Base-by-base conservation (phyloP, 2,888 invertebrate species). In the Tetragonisca angustula region DNA sequence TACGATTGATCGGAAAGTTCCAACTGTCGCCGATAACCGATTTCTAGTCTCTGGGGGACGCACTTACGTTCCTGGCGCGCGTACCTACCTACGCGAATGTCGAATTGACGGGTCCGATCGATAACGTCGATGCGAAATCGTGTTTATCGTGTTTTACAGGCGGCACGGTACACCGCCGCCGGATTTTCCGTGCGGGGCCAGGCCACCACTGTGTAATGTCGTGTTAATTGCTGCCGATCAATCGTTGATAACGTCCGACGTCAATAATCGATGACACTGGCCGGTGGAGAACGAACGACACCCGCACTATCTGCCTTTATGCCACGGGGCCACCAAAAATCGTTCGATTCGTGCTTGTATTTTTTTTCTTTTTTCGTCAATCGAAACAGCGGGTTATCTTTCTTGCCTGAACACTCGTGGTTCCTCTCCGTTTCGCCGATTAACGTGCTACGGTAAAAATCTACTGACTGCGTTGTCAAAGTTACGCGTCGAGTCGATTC, bases 11-110 rank as follows among this genome's bases (percentile, higher is more conserved):
- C 79, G 81, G 62, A 56, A 81, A 86, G 78, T 86, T 76, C 73
- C 77, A 49, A 68, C 80, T 84, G 86, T 83, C 76, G 75, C 83
- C 43, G 88, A 89, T 89, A 89, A 86, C 82, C 88, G 81, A 84
- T 74, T 89, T 80, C 73, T 54, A 72, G 64, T 76, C 83, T 64
- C 83, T 59, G 17, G 76, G 89, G 89, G 83, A 86, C 74, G 73
- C 69, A 87, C 88, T 88, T 89, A 84, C 79, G 74, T 88, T 49
- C 24, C 21, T 21, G 67, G 64, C 54, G 43, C 43, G 43, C 54
- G 73, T 76, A 83, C 86, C 81, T 83, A 80, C 43, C 43, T 43
- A 43, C 43, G 43, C 83, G 78, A 79, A 24, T 79, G 86, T 86
- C 79, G 78, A 88, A 88, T 79, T 88, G 88, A 84, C 85, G 65